Evolutionary conservation across 2,797 vertebrate species (phyloP).

Genomic region (Typhlichthys eigenmanni): DNA sequence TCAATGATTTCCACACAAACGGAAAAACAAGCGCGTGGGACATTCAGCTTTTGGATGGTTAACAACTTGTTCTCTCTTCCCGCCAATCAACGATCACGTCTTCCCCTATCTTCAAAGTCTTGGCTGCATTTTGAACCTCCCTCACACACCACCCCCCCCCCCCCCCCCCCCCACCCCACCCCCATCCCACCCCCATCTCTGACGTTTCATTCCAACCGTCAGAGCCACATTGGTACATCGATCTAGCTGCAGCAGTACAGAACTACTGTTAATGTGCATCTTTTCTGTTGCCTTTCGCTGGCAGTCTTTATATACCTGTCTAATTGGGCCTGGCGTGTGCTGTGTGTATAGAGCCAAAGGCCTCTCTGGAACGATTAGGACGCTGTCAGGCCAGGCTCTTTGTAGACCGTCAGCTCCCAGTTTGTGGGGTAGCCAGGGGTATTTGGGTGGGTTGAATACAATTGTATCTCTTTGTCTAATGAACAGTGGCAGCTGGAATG

Average conservation of each 20-base stretch:
- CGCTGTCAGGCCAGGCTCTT: conserved; percentile 58
- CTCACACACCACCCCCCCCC: no score
- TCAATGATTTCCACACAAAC: conserved; percentile 11
- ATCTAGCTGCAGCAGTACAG: conserved; percentile 52
- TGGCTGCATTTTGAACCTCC: conserved; percentile 21
- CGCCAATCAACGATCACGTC: conserved; percentile 5
- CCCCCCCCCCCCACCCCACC: not conserved
- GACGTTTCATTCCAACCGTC: conserved; percentile 15
- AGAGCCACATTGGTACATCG: conserved; percentile 45
- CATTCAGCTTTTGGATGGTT: not conserved
- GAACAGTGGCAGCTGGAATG: conserved; percentile 15
- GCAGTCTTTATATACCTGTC: conserved; percentile 62
- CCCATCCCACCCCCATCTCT: conserved; percentile 6
- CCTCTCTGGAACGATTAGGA: conserved; percentile 67
- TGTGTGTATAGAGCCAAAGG: conserved; percentile 61
- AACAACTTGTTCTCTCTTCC: not conserved
- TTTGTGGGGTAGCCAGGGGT: not conserved
- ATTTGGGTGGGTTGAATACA: conserved; percentile 1
- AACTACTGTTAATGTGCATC: conserved; percentile 55
- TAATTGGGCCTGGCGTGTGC: conserved; percentile 69
- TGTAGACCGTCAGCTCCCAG: conserved; percentile 60
- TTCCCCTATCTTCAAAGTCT: conserved; percentile 30
- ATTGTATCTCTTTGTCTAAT: conserved; percentile 19
- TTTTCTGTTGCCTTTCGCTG: conserved; percentile 45
- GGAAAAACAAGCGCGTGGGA: not conserved